phyloP scores from a whole-genome alignment of 1,140 invertebrate genomes.

The Calosoma granatense region DNA sequence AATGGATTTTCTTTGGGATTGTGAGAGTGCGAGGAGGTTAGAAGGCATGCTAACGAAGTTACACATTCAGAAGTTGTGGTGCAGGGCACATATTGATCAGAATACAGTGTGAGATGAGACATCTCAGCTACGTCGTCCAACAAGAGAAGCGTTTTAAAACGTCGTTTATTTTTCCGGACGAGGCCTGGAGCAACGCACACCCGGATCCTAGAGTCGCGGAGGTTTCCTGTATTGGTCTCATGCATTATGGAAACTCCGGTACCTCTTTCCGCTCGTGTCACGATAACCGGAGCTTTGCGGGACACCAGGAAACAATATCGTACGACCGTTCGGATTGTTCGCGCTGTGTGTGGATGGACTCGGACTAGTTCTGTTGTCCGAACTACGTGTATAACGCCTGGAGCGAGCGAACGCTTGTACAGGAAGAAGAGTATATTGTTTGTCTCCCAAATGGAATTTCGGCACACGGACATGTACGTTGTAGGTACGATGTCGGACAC shows the following conservation, averaged over 20 bases:
- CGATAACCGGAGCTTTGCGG: conserved; percentile 5
- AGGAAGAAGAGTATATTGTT: background rate
- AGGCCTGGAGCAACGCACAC: background rate
- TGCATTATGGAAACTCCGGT: conserved; percentile 7
- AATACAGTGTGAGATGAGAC: background rate
- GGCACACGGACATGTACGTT: too few species aligned
- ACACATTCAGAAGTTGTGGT: too few species aligned
- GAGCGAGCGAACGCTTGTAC: too few species aligned
- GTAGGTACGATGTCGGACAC: too few species aligned
- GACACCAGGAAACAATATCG: conserved; percentile 6
- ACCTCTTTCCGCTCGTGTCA: background rate
- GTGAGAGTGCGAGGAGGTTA: too few species aligned
- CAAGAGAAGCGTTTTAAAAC: conserved; percentile 6
- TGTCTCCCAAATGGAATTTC: conserved; percentile 2
- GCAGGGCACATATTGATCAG: too few species aligned
- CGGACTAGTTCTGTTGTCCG: background rate
- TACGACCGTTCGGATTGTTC: background rate
- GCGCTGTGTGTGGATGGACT: background rate
- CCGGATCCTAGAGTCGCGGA: background rate
- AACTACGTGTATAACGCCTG: too few species aligned
- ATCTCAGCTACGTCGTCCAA: background rate
- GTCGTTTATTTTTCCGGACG: conserved; percentile 6
- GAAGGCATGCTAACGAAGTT: too few species aligned
- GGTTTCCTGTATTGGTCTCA: conserved; percentile 7
- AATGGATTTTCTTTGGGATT: too few species aligned